A percentile compares a stretch with the other conserved stretches of the same genome.
Conservation (phyloP, 2,797 vertebrate genomes). For the Meda fulgida region DNA sequence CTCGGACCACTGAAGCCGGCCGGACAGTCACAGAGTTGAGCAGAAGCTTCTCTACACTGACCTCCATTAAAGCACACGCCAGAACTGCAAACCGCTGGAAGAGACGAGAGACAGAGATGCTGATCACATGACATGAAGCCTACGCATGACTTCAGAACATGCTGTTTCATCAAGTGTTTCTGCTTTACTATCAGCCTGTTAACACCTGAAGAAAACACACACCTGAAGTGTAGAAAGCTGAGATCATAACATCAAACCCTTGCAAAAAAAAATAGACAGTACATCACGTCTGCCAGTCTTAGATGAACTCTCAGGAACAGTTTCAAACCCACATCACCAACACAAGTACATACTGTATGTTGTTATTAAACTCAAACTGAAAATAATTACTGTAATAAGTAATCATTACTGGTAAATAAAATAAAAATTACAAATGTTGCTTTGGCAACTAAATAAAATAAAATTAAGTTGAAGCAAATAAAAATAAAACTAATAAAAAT, state of each 20-base stretch:
- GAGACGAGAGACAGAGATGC: slow-evolving; percentile 4
- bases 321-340: background rate
- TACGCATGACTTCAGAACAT: slow-evolving; percentile 60
- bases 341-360: background rate
- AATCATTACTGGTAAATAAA: background rate
- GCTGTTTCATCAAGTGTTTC: background rate
- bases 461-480: background rate
- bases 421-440: background rate
- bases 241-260: background rate
- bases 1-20: slow-evolving; percentile 85
- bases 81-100: slow-evolving; percentile 77
- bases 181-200: slow-evolving; percentile 46
- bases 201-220: slow-evolving; percentile 48
- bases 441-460: background rate
- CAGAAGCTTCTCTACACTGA: slow-evolving; percentile 76
- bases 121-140: slow-evolving; percentile 60
- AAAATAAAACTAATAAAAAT: background rate
- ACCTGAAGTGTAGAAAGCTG: slow-evolving; percentile 46
- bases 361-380: background rate
- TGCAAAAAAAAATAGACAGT: background rate
- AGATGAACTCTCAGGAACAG: no score
- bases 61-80: slow-evolving; percentile 85
- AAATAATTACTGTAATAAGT: no score
- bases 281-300: no score
- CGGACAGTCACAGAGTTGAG: slow-evolving; percentile 82